Percentiles rank a stretch among this genome's conserved stretches.
Evolutionary conservation across 2,797 vertebrate genomes (phyloP).

Genomic region (Chrysocyon brachyurus): DNA sequence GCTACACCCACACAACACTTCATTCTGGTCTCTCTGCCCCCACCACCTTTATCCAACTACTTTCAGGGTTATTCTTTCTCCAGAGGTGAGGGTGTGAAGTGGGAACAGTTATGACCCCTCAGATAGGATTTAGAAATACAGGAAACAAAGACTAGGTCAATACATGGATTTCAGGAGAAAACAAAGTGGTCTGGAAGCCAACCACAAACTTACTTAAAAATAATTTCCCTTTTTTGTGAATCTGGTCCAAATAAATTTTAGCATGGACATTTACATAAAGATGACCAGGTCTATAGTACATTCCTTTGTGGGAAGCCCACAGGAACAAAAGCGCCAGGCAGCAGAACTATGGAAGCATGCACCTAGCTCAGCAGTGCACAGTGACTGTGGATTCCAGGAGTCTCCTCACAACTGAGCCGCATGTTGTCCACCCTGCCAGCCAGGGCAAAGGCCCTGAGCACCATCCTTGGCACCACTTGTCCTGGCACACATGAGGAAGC

Average conservation of each 20-base stretch:
- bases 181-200: neutral
- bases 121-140: neutral
- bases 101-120: neutral
- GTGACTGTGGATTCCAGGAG: too few relatives aligned
- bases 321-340: neutral
- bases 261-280: neutral
- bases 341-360: neutral
- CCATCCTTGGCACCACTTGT: fast-evolving
- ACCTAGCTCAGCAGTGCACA: fast-evolving
- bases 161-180: neutral
- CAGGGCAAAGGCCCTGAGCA: neutral
- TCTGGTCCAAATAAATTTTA: neutral
- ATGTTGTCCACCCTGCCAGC: neutral
- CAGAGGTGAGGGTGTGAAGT: neutral
- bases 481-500: neutral
- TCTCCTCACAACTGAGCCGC: neutral
- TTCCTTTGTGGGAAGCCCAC: neutral
- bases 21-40: neutral
- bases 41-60: too few relatives aligned
- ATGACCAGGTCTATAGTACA: too few relatives aligned
- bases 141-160: neutral
- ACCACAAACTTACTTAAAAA: neutral
- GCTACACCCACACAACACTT: too few relatives aligned
- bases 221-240: neutral
- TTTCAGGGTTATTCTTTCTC: neutral